These are phyloP conservation scores for Ranitomeya imitator DNA, from an alignment of 2,113 vertebrate genomes.

Conservation along the genomic window DNA sequence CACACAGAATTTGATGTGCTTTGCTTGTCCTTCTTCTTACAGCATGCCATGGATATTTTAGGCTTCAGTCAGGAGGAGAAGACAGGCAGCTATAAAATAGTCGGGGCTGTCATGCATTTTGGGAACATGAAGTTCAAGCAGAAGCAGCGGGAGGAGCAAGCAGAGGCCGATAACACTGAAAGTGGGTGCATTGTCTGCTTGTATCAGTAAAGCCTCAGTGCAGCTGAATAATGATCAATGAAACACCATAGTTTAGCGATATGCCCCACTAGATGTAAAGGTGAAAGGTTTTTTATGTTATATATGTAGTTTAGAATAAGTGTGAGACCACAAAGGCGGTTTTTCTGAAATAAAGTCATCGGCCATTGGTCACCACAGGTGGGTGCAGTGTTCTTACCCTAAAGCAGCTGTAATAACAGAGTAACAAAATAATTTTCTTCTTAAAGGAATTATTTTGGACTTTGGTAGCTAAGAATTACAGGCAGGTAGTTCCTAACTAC, in stretches of 20 bases:
- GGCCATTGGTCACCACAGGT: too few species aligned
- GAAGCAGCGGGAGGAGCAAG: conserved; percentile 93
- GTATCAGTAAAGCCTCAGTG: background rate
- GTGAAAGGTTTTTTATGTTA: background rate
- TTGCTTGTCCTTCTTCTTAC: conserved; percentile 45
- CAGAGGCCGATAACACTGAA: conserved; percentile 89
- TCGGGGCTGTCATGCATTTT: conserved; percentile 93
- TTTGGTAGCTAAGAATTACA: too few species aligned
- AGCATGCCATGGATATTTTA: conserved; percentile 94
- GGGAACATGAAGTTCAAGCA: conserved; percentile 98
- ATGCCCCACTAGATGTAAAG: background rate
- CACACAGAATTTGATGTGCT: background rate
- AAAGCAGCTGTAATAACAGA: background rate
- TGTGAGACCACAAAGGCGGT: too few species aligned
- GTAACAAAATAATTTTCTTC: background rate
- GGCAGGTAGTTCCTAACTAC: too few species aligned
- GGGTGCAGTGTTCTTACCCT: background rate
- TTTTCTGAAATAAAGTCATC: too few species aligned
- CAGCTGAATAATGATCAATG: background rate
- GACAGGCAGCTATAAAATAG: conserved; percentile 90
- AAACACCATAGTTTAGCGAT: background rate
- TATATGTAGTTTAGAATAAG: too few species aligned
- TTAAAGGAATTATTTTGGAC: too few species aligned
- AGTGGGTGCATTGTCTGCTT: conserved; percentile 71
- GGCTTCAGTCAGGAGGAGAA: conserved; percentile 89